phyloP scores from a whole-genome alignment of 2,888 invertebrate species.

The Spatulosminthurus flaviceps region DNA sequence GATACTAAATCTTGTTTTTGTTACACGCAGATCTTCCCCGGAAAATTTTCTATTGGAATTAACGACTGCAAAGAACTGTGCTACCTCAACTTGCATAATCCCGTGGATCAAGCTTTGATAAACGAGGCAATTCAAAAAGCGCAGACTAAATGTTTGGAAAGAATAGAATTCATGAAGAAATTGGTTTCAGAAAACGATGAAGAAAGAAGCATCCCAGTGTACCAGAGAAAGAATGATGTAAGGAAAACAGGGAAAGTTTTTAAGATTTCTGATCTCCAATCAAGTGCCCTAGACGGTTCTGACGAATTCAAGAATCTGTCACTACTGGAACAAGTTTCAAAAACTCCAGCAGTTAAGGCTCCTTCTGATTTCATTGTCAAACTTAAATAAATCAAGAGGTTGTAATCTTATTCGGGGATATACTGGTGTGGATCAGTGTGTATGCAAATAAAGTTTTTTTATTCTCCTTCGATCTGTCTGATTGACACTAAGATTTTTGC shows the following conservation, averaged over 20 bases:
- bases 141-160: slow-evolving; percentile 55
- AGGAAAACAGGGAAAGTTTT: slow-evolving; percentile 26
- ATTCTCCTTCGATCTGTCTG: too few relatives aligned
- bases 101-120: slow-evolving; percentile 52
- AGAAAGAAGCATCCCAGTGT: slow-evolving; percentile 41
- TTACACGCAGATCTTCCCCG: slow-evolving; percentile 56
- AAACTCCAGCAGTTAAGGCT: neutral
- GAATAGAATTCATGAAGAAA: slow-evolving; percentile 55
- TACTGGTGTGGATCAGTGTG: too few relatives aligned
- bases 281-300: neutral
- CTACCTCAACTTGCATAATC: slow-evolving; percentile 58
- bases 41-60: slow-evolving; percentile 59
- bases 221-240: neutral
- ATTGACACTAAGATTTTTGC: too few relatives aligned
- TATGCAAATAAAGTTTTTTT: too few relatives aligned
- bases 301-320: neutral
- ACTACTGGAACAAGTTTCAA: neutral
- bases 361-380: neutral
- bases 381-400: too few relatives aligned
- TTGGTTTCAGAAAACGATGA: slow-evolving; percentile 46
- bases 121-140: slow-evolving; percentile 56
- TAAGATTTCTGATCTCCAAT: slow-evolving; percentile 3
- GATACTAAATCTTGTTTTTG: too few relatives aligned
- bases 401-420: too few relatives aligned
- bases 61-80: slow-evolving; percentile 62